phyloP scores from a whole-genome alignment of 1,140 invertebrate species.

The Octopus bimaculoides region DNA sequence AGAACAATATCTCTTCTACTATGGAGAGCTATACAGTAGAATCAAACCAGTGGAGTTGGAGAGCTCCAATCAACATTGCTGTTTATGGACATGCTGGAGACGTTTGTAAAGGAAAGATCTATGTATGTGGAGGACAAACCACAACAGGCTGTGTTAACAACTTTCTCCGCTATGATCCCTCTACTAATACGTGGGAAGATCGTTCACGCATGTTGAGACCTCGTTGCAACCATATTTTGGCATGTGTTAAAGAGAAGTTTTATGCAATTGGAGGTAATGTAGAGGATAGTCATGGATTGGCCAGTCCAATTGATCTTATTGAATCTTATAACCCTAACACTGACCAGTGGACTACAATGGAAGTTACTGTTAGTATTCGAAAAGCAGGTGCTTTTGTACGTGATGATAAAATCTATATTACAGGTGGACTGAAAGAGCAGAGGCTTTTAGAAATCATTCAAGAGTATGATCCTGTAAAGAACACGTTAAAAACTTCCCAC shows the following conservation, averaged over 20 bases:
- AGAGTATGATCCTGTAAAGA: constrained; percentile 37
- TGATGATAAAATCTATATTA: constrained; percentile 48
- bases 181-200: constrained; percentile 46
- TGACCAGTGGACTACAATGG: constrained; percentile 50
- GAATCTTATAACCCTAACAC: constrained; percentile 43
- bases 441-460: constrained; percentile 48
- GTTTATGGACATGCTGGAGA: constrained; percentile 51
- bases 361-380: constrained; percentile 46
- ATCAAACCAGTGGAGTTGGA: constrained; percentile 52
- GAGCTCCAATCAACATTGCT: constrained; percentile 43
- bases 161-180: constrained; percentile 41
- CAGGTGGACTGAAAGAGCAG: constrained; percentile 52
- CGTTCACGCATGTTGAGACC: constrained; percentile 43
- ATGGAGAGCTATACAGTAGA: constrained; percentile 50
- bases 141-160: constrained; percentile 49
- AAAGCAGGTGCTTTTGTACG: constrained; percentile 49
- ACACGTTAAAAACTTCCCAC: constrained; percentile 41
- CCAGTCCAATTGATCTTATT: constrained; percentile 47
- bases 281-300: constrained; percentile 50
- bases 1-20: constrained; percentile 54
- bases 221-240: constrained; percentile 52
- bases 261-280: constrained; percentile 52
- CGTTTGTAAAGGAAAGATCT: constrained; percentile 45
- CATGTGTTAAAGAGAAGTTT: constrained; percentile 39
- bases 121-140: constrained; percentile 50